Conservation (phyloP, 2,113 vertebrate species). For the Progne subis region DNA sequence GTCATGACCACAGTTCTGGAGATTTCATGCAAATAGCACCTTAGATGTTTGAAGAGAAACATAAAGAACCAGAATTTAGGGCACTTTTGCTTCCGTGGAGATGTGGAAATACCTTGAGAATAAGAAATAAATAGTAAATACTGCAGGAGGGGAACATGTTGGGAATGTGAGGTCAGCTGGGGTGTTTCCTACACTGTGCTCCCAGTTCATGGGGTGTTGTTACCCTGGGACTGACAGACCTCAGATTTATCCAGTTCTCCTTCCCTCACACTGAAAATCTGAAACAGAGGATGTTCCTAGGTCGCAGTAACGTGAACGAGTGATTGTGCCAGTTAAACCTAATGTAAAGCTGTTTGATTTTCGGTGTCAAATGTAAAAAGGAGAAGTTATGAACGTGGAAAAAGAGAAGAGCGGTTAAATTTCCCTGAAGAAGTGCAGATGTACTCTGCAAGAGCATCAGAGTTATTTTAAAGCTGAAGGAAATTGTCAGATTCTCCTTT, state of each 20-base stretch:
- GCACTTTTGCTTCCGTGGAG: neutral
- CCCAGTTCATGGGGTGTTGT: neutral
- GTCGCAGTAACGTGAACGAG: neutral
- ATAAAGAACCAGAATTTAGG: neutral
- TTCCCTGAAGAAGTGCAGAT: slow-evolving; percentile 4
- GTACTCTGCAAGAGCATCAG: neutral
- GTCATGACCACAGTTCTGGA: neutral
- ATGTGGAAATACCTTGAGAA: neutral
- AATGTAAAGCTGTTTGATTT: neutral
- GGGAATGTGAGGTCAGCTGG: neutral
- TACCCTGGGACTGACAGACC: neutral
- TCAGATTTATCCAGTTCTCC: neutral
- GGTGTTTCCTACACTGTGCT: neutral
- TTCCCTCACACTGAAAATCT: neutral
- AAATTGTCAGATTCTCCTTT: slow-evolving; percentile 45
- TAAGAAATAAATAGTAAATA: neutral
- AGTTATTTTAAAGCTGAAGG: slow-evolving; percentile 42
- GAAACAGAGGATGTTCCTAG: neutral
- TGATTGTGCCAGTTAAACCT: neutral
- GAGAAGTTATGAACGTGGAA: neutral
- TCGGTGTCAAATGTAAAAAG: neutral
- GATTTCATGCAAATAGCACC: neutral
- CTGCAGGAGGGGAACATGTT: neutral
- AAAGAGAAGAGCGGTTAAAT: neutral
- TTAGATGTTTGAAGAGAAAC: neutral